Evolutionary conservation across 2,888 invertebrate genomes (phyloP), one percentile per base, ranked within the genome.

Genomic region (Dolichopus griseipennis): DNA sequence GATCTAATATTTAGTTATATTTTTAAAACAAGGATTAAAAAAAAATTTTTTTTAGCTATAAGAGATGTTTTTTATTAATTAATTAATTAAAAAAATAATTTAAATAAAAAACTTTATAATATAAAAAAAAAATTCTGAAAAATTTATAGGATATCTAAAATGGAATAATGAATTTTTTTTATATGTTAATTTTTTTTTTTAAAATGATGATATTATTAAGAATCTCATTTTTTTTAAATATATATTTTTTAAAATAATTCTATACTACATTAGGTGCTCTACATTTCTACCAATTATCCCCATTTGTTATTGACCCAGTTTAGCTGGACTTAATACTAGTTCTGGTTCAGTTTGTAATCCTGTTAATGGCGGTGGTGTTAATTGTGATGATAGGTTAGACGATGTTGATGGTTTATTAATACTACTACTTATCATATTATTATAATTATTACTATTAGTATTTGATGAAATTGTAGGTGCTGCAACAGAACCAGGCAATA

Each of bases 321-420:
- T 82, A 43, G 82, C 78, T 66, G 82, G 82, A 75, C 81, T 82
- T 72, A 82, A 76, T 72, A 82, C 78, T 71, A 82, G 72, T 73
- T 82, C 82, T 67, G 80, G 78, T 74, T 81, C 81, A 43, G 67
- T 68, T 65, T 21, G 37, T 65, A 34, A 20, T 66, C 20, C 22
- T 64, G 72, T 70, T 62, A 70, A 41, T 65, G 70, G 63, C 61
- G 71, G 68, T 64, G 69, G 68, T 9, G 66, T 64, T 37, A 64
- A 61, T 22, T 68, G 64, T 67, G 67, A 12, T 52, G 67, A 43
- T 67, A 68, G 37, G 22, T 65, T 61, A 21, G 68, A 52, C 37
- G 65, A 37, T 65, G 67, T 33, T 68, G 66, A 22, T 64, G 66
- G 34, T 34, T 20, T 34, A 20, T 18, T 18, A 6, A 5, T 62